A percentile compares a stretch with the other conserved stretches of the same genome.
phyloP scores from a whole-genome alignment of 2,888 invertebrate species.

The Coelogynopora nodosa region DNA sequence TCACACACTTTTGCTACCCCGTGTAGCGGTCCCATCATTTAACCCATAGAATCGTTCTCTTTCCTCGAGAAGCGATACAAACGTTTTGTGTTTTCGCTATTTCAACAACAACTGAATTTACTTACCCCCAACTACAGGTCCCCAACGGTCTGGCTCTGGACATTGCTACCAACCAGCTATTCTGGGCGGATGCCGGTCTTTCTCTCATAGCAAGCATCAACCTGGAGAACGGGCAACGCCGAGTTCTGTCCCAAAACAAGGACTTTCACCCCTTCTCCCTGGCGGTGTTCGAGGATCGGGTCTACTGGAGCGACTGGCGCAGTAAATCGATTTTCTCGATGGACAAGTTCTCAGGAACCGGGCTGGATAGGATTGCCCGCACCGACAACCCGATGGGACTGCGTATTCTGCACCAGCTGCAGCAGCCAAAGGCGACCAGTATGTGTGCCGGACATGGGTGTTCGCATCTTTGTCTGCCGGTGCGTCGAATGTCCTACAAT shows the following conservation, averaged over 20 bases:
- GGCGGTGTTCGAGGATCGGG: neutral
- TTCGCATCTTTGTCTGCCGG: constrained; percentile 11
- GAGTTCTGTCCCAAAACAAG: neutral
- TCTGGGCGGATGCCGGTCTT: neutral
- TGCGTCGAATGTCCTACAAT: too few relatives aligned
- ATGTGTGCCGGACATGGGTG: neutral
- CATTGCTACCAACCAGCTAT: neutral
- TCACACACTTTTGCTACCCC: too few relatives aligned
- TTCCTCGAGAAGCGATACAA: too few relatives aligned
- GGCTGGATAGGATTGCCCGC: neutral
- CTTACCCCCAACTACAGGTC: too few relatives aligned
- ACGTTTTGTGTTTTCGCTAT: too few relatives aligned
- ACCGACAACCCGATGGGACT: neutral
- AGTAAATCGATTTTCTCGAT: neutral
- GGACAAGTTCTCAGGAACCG: neutral
- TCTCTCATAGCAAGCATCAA: neutral
- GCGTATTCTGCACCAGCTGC: neutral
- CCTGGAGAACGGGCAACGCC: neutral
- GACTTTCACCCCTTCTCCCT: neutral
- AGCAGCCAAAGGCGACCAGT: neutral
- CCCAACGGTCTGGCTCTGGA: neutral
- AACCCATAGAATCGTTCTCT: too few relatives aligned
- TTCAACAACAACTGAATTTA: too few relatives aligned
- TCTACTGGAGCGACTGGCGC: constrained; percentile 3
- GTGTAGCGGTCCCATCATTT: too few relatives aligned